Evolutionary conservation across 1,140 invertebrate species (phyloP).

Genomic region (Copidosoma floridanum): DNA sequence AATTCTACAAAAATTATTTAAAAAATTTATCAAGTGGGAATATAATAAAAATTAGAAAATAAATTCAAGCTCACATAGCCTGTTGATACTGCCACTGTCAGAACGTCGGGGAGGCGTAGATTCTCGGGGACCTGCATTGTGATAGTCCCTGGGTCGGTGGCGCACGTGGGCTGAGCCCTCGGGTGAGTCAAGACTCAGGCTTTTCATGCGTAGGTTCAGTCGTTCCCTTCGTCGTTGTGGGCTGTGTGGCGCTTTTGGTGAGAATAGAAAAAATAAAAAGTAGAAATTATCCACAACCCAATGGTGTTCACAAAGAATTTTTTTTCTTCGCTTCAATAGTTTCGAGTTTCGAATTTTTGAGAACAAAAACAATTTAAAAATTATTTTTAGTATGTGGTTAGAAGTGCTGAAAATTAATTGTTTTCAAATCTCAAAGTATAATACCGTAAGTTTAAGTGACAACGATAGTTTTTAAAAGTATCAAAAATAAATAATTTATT

Average conservation of each 20-base stretch:
- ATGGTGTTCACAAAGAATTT: too few relatives aligned
- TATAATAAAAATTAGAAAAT: neutral
- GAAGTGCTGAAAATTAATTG: too few relatives aligned
- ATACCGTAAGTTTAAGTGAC: too few relatives aligned
- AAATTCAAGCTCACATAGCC: conserved; percentile 48
- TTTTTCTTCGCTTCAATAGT: too few relatives aligned
- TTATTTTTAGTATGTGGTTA: too few relatives aligned
- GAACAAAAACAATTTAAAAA: too few relatives aligned
- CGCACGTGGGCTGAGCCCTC: conserved; percentile 86
- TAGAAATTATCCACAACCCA: too few relatives aligned
- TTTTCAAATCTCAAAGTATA: too few relatives aligned
- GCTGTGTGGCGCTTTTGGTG: conserved; percentile 83
- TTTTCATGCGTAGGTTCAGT: conserved; percentile 96
- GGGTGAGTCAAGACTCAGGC: conserved; percentile 91
- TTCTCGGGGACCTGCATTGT: conserved; percentile 54
- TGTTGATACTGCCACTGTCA: conserved; percentile 61
- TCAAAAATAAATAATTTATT: too few relatives aligned
- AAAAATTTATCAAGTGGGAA: neutral
- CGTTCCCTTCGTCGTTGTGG: conserved; percentile 83
- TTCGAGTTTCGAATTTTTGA: too few relatives aligned
- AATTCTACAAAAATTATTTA: neutral
- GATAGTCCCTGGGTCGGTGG: conserved; percentile 63
- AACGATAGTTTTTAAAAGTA: too few relatives aligned
- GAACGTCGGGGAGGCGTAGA: conserved; percentile 56
- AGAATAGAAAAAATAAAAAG: neutral